Evolutionary conservation across 2,113 vertebrate genomes (phyloP), one percentile per base, ranked within the genome.

Genomic region (Cottus gobio): DNA sequence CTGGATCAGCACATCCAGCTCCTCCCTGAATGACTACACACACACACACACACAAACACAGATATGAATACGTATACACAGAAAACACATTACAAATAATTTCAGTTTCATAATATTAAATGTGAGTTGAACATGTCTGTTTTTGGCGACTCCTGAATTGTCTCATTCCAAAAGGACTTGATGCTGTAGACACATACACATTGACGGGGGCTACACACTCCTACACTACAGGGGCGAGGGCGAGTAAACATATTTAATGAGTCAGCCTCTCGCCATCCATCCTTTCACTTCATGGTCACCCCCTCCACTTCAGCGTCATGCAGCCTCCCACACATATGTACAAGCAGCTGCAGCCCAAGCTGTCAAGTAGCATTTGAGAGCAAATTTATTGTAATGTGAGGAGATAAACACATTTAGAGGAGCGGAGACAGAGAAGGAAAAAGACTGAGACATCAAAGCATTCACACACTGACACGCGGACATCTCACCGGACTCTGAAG

Each of bases 1-100:
- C 94, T 99, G 98, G 94, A 99, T 99, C 86, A 99, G 94, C 86
- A 96, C 95, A 90, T 99, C 98, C 94, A 99, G 93, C 93, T 99
- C 98, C 91, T 99, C 98, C 86, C 96, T 95, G 91, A 99, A 99
- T 60, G 97, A 99, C 98, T 99, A 77, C 26, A 76, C 28, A 77
- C 57, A 84, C 56, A 77, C 26, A 76, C 28, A 77, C 57, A 84
- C 56, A 89, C 28, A 78, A 3, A 79, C 28, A 84, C 36, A 77
- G 42, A 85, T 66, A 75, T 37, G 63, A 12, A 56, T 18, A 64
- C 0, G 31, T 24, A 13, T 30, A 56, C 3, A 48, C 28, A 68
- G 0, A 60, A 26, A 31, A 81, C 11, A 64, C 34, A 28, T n/a
- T 13, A 71, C 1, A 78, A 52, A 66, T 48, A 3, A 22, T 20